These are phyloP conservation scores for Macrocentrus cingulum DNA, from an alignment of 1,140 invertebrate genomes.

Conservation along the genomic window DNA sequence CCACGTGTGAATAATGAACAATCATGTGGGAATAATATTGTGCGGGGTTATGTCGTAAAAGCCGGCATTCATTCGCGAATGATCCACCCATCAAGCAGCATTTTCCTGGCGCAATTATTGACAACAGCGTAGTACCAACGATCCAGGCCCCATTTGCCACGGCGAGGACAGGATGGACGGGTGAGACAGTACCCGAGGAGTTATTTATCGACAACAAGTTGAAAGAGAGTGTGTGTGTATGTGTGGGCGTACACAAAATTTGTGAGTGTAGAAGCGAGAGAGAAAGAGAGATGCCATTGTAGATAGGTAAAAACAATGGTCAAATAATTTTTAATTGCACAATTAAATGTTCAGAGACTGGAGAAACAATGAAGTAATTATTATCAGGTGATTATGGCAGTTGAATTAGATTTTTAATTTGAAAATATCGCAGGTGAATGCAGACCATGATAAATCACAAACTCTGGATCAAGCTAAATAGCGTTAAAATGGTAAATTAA, in stretches of 20 bases:
- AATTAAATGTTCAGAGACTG: too few relatives aligned
- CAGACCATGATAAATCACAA: too few relatives aligned
- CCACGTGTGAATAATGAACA: too few relatives aligned
- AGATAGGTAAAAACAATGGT: too few relatives aligned
- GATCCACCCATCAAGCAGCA: conserved; percentile 1
- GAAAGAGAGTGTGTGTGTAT: neutral
- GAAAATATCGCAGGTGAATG: too few relatives aligned
- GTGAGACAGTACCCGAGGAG: conserved; percentile 19
- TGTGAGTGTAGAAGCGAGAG: neutral
- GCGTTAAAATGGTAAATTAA: too few relatives aligned
- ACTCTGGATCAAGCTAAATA: too few relatives aligned
- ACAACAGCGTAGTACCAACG: neutral
- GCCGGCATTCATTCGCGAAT: conserved; percentile 11
- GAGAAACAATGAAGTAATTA: too few relatives aligned
- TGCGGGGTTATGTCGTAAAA: neutral
- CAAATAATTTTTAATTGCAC: too few relatives aligned
- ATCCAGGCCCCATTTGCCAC: neutral
- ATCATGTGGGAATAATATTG: neutral
- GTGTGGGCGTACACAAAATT: neutral
- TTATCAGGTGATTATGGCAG: too few relatives aligned
- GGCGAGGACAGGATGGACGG: conserved; percentile 16
- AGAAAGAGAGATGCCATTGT: conserved; percentile 15
- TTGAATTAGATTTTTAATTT: too few relatives aligned
- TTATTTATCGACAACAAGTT: conserved; percentile 19
- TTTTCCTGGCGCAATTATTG: conserved; percentile 1